These are phyloP conservation scores for Brachylomia viminalis DNA, from an alignment of 2,888 invertebrate species.

Conservation along the genomic window DNA sequence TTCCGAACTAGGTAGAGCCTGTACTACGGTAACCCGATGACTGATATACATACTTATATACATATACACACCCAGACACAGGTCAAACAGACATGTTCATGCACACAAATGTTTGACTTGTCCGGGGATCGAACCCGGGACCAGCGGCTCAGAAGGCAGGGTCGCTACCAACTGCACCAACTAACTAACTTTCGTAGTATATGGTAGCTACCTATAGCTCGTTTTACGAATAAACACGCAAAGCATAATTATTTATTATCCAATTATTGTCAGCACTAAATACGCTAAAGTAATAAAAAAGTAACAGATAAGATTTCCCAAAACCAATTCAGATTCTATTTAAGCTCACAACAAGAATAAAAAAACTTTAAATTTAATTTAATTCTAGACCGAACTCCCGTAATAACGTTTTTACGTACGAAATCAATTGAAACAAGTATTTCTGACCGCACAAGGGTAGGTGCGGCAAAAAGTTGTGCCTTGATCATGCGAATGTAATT, in stretches of 20 bases:
- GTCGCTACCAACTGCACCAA: too few species aligned
- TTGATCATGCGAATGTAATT: conserved; percentile 55
- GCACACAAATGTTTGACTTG: too few species aligned
- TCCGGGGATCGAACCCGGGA: too few species aligned
- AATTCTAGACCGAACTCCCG: conserved; percentile 8
- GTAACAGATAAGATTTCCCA: background rate
- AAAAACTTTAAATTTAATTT: conserved; percentile 41
- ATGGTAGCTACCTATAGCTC: background rate
- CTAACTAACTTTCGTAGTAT: too few species aligned
- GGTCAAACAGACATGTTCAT: too few species aligned
- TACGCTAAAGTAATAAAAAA: conserved; percentile 8
- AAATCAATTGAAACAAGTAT: conserved; percentile 49
- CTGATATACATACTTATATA: too few species aligned
- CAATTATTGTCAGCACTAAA: background rate
- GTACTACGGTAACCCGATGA: too few species aligned
- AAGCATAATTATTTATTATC: background rate
- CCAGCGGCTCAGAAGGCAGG: too few species aligned
- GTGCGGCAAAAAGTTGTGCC: conserved; percentile 43
- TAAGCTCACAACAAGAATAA: conserved; percentile 8
- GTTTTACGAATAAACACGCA: background rate
- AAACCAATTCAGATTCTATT: background rate
- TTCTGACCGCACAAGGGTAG: conserved; percentile 11
- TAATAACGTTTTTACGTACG: conserved; percentile 26
- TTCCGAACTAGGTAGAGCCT: too few species aligned
- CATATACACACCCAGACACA: too few species aligned